Evolutionary conservation across 1,140 invertebrate genomes (phyloP), one percentile per base, ranked within the genome.

Genomic region (Melitaea cinxia): DNA sequence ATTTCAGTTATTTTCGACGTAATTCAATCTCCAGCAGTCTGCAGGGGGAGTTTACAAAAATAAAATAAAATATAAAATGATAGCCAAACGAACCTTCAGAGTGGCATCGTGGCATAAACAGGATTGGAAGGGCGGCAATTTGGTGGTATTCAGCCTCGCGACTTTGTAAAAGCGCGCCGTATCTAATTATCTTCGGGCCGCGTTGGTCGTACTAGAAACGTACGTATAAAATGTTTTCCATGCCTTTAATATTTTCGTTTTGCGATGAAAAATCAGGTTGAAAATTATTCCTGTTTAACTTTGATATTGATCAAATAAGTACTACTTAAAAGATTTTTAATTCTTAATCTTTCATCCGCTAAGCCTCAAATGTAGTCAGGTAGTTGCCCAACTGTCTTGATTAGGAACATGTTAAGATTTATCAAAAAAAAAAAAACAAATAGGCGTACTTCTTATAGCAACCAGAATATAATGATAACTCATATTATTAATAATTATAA

Each of bases 171-270:
- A 89, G 83, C 85, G 77, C 84, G 87, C 84, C 83, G 72, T 89
- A 89, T 88, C 85, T 89, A 88, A 89, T 89, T 89, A 89, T 82
- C 76, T 83, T 88, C 75, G 80, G 75, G 85, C 78, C 80, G 82
- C 80, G 76, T 73, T 66, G 72, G 65, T 73, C 72, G 68, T 82
- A 24, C 42, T 47, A 23, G 26, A 50, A 54, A 30, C 19, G 47
- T 50, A 47, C 56, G 62, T 68, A 62, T 47, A 55, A 54, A 60
- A 60, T 71, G 73, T 79, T 67, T 68, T 47, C 19, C 42, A 47
- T 12, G 42, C 35, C 35, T 57, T 57, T 57, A 57, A 28, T 39
- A 42, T 57, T 57, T 57, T 28, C 28, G 10, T 57, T 42, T 57
- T 19, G 45, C n/a, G 54, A 17, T 26, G 49, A 30, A 52, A 52